These are phyloP conservation scores for Prenolepis imparis DNA, from an alignment of 2,888 invertebrate genomes.

Conservation along the genomic window DNA sequence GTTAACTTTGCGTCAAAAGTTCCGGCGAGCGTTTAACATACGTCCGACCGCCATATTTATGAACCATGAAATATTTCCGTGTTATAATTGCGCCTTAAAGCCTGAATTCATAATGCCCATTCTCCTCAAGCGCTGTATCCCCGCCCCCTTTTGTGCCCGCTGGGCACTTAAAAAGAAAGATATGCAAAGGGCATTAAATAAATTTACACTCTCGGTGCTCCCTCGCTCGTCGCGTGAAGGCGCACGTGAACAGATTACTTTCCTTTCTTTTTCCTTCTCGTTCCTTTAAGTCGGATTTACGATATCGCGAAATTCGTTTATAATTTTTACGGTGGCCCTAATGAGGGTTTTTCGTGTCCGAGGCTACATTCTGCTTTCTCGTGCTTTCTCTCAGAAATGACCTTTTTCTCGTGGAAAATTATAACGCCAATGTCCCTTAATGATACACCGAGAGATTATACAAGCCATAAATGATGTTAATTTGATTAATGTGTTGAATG, in stretches of 20 bases:
- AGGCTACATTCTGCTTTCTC: neutral
- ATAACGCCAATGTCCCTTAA: neutral
- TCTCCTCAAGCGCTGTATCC: constrained; percentile 18
- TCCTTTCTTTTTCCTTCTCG: neutral
- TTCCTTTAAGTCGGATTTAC: constrained; percentile 43
- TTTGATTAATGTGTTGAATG: no score
- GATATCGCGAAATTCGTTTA: constrained; percentile 53
- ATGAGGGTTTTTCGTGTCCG: constrained; percentile 40
- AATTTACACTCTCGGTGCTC: constrained; percentile 53
- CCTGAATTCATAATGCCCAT: constrained; percentile 61
- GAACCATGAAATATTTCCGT: constrained; percentile 69
- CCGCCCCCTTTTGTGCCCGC: constrained; percentile 14
- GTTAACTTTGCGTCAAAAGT: constrained; percentile 74
- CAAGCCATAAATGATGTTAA: neutral
- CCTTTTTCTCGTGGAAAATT: neutral
- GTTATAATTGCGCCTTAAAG: constrained; percentile 71
- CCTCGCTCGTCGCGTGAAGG: constrained; percentile 13
- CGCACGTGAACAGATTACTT: constrained; percentile 47
- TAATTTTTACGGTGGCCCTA: constrained; percentile 45
- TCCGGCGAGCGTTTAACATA: constrained; percentile 72
- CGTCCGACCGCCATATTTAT: constrained; percentile 69
- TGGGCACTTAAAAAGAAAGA: constrained; percentile 50
- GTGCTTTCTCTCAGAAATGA: constrained; percentile 6
- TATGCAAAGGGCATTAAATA: constrained; percentile 57
- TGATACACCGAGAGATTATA: neutral